Percentiles rank a stretch among this genome's conserved stretches.
These are phyloP conservation scores for Xylocampa areola DNA, from an alignment of 2,888 invertebrate species.

Conservation along the genomic window DNA sequence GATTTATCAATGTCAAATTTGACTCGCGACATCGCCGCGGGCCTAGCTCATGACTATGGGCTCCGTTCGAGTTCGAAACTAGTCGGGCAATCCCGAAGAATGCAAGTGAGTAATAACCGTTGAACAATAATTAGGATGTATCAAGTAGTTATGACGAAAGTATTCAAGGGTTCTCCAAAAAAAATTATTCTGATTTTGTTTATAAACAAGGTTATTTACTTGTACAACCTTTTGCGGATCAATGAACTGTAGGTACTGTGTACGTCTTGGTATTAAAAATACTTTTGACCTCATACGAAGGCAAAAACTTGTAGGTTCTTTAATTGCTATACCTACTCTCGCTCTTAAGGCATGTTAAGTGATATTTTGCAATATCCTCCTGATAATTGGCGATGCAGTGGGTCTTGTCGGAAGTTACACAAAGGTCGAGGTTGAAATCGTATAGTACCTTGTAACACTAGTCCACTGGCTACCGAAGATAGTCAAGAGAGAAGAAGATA, in stretches of 20 bases:
- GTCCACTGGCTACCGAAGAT: slow-evolving; percentile 3
- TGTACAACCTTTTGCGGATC: neutral
- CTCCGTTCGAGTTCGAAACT: too few relatives aligned
- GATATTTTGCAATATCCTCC: slow-evolving; percentile 39
- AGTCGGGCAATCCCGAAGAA: too few relatives aligned
- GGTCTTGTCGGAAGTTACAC: slow-evolving; percentile 34
- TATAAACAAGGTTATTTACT: slow-evolving; percentile 26
- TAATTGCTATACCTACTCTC: slow-evolving; percentile 35
- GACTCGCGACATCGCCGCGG: too few relatives aligned
- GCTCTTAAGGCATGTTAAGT: slow-evolving; percentile 12
- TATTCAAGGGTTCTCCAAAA: neutral
- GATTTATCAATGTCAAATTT: too few relatives aligned
- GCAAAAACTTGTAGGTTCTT: neutral
- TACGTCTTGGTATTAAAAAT: slow-evolving; percentile 5
- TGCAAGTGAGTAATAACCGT: too few relatives aligned
- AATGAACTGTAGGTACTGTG: slow-evolving; percentile 5
- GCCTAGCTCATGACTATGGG: too few relatives aligned
- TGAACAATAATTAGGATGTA: too few relatives aligned
- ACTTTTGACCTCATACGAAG: slow-evolving; percentile 3
- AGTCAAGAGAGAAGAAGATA: neutral
- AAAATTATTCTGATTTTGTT: neutral
- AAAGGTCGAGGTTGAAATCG: slow-evolving; percentile 48
- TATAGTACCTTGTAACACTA: slow-evolving; percentile 32
- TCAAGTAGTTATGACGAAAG: neutral
- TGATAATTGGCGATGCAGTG: slow-evolving; percentile 26